Evolutionary conservation across 2,797 vertebrate species (phyloP), one percentile per base, ranked within the genome.

Genomic region (Aulostomus chinensis): DNA sequence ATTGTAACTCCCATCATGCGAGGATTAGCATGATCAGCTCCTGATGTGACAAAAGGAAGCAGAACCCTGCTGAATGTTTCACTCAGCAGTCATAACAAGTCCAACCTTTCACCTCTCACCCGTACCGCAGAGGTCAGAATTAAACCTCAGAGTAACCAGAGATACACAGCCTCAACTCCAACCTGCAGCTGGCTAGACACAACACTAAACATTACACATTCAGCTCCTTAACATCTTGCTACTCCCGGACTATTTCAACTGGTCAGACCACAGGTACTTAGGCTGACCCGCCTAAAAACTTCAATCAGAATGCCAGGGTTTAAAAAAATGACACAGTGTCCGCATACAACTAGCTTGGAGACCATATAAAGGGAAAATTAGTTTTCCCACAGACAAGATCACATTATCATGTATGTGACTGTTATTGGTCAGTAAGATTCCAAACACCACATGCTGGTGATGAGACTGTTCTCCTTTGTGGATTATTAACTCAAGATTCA

Each of bases 21-120:
- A 36, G 51, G 58, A 64, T 67, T 37, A 57, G n/a, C 54, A 21
- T 32, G 46, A 40, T 61, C 60, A 72, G 37, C 40, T 36, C 58
- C 51, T 62, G 39, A 42, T 39, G 53, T 72, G 66, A 73, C 39
- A n/a, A 68, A 60, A 73, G 77, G 78, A 81, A 78, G 72, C 49
- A 42, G 51, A 82, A 53, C 58, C 49, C 54, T 3, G 69, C 70
- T 49, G 66, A 77, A 70, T 9, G 50, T 67, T 76, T 73, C 26
- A 53, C 76, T 43, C 56, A 33, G 78, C 82, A 87, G 87, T 73
- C 87, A 90, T 58, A 90, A 89, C 79, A 90, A 74, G 66, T 40
- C 43, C 12, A 2, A 71, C 77, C 76, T 79, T 52, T 77, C 51
- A 64, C 66, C 80, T 66, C 39, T 69, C 63, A 73, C 71, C 78